Conservation (phyloP, 2,113 vertebrate species). For the Pelodiscus sinensis region DNA sequence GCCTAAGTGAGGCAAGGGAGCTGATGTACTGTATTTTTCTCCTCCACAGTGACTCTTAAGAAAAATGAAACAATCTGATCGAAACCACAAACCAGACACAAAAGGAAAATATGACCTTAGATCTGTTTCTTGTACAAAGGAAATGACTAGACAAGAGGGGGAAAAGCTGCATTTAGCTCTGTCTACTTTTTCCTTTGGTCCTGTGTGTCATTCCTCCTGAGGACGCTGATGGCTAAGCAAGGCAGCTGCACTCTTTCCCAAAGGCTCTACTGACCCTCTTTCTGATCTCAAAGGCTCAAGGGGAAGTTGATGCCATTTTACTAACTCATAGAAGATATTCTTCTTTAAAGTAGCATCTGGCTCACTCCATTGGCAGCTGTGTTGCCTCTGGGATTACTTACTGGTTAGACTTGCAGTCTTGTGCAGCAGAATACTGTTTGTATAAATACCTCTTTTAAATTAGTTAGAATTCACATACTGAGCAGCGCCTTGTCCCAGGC, state of each 20-base stretch:
- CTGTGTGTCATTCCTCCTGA: background rate
- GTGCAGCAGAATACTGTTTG: background rate
- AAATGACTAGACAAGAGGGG: rapidly evolving
- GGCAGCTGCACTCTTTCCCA: background rate
- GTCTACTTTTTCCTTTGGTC: background rate
- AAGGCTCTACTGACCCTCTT: background rate
- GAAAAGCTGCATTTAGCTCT: background rate
- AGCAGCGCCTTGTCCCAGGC: rapidly evolving
- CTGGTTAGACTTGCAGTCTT: background rate
- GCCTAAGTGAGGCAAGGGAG: background rate
- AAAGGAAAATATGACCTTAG: background rate
- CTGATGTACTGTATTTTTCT: background rate
- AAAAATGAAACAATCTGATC: background rate
- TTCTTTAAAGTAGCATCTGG: background rate
- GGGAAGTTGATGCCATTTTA: background rate
- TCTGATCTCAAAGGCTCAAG: rapidly evolving
- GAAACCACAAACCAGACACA: background rate
- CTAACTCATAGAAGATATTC: background rate
- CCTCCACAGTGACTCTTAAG: background rate
- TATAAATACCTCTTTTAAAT: background rate
- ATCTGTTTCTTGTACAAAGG: background rate
- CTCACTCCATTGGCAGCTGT: background rate
- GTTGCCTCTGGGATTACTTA: background rate
- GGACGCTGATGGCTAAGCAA: background rate
- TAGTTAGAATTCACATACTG: background rate